phyloP scores from a whole-genome alignment of 2,113 vertebrate genomes.

The Xenus cinereus region DNA sequence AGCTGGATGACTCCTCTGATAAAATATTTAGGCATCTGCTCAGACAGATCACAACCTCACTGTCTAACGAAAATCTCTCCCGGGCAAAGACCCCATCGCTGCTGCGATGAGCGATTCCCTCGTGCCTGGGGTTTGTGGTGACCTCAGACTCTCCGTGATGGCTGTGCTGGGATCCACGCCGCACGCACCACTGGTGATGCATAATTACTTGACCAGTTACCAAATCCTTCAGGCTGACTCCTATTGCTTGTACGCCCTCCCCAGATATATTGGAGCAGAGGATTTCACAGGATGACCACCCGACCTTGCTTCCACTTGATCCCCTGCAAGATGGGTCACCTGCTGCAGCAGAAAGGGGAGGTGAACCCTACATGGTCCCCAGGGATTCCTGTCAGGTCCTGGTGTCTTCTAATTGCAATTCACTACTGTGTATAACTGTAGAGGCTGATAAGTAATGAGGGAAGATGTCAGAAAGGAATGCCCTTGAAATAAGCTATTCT shows the following conservation, averaged over 20 bases:
- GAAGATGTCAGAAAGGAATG: background rate
- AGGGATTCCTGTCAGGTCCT: background rate
- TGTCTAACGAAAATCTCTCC: background rate
- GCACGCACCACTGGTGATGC: background rate
- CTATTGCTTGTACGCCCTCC: background rate
- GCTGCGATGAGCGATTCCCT: accelerated
- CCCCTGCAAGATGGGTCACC: background rate
- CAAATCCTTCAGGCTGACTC: background rate
- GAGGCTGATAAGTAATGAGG: background rate
- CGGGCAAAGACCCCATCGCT: accelerated
- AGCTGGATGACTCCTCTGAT: background rate
- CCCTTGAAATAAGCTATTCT: slow-evolving; percentile 3
- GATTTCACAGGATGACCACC: background rate
- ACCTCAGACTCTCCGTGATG: background rate
- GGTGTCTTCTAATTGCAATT: background rate
- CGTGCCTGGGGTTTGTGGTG: background rate
- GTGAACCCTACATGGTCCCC: background rate
- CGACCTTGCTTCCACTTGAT: background rate
- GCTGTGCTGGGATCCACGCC: background rate
- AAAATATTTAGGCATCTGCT: background rate
- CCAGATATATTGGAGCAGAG: background rate
- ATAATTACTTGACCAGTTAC: background rate
- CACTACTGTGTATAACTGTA: background rate
- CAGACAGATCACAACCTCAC: background rate
- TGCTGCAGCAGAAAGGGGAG: background rate